Conservation (phyloP, 2,113 vertebrate species). For the Neofelis nebulosa region DNA sequence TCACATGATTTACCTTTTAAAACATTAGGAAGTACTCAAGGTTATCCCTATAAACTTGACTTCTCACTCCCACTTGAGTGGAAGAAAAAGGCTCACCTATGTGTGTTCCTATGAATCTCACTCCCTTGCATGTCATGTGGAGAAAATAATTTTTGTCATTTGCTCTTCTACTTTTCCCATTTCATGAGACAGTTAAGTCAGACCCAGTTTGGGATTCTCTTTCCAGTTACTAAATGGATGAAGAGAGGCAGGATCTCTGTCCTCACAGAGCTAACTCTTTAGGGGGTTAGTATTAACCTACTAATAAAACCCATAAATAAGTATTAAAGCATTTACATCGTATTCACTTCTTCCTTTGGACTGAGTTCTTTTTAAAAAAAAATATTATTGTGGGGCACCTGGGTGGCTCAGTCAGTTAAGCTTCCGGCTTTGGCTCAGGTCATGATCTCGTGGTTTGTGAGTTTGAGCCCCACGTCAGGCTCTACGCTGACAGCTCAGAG, state of each 20-base stretch:
- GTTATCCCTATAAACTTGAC: background rate
- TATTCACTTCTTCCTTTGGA: background rate
- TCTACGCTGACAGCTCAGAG: too few species aligned
- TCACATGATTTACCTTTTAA: background rate
- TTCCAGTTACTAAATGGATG: background rate
- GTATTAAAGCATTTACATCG: background rate
- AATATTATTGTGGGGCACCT: too few species aligned
- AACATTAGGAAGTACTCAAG: background rate
- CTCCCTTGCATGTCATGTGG: background rate
- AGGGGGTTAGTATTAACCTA: too few species aligned
- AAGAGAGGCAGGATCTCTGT: background rate
- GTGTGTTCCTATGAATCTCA: background rate
- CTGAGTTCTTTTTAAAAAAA: too few species aligned
- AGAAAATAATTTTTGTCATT: background rate
- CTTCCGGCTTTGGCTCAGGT: too few species aligned
- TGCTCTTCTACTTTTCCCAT: background rate
- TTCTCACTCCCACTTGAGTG: background rate
- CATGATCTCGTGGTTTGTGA: too few species aligned
- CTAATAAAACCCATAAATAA: background rate
- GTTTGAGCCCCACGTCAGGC: too few species aligned
- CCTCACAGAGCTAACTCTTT: background rate
- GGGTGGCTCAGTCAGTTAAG: too few species aligned
- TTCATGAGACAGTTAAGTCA: constrained; percentile 5
- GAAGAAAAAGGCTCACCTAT: background rate
- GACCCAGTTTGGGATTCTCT: background rate